Conservation (phyloP, 2,113 vertebrate species). For the Ornithorhynchus anatinus region DNA sequence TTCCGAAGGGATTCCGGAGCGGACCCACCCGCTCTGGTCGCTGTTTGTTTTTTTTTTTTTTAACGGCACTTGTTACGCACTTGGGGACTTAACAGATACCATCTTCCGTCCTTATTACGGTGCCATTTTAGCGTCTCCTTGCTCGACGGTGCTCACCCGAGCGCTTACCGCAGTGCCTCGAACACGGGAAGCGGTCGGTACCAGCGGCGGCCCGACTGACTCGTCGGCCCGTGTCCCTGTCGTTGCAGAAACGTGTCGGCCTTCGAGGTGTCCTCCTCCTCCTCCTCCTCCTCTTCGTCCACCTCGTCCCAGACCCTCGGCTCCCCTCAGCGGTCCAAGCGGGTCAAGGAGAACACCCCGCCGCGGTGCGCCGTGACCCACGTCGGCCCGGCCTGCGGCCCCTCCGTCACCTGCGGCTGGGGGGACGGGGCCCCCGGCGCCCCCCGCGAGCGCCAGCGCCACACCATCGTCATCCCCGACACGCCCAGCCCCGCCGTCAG, state of each 20-base stretch:
- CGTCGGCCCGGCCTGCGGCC: slow-evolving; percentile 80
- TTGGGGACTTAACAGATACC: too few species aligned
- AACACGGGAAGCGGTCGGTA: too few species aligned
- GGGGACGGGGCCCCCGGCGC: slow-evolving; percentile 81
- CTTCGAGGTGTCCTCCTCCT: slow-evolving; percentile 93
- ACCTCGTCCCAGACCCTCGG: slow-evolving; percentile 86
- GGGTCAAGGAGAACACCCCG: slow-evolving; percentile 97
- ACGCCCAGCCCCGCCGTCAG: slow-evolving; percentile 97
- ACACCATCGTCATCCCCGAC: slow-evolving; percentile 96
- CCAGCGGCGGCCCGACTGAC: too few species aligned
- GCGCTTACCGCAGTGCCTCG: too few species aligned
- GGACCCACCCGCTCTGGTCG: too few species aligned
- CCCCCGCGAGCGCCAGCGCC: slow-evolving; percentile 81
- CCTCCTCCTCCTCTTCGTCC: too few species aligned
- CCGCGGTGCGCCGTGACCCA: slow-evolving; percentile 91
- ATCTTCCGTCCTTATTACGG: too few species aligned
- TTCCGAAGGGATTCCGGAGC: too few species aligned
- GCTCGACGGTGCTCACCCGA: too few species aligned
- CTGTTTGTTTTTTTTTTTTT: too few species aligned
- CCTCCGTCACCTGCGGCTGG: slow-evolving; percentile 76
- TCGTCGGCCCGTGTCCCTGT: not conserved
- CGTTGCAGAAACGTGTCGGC: slow-evolving; percentile 82
- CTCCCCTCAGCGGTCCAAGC: slow-evolving; percentile 94
- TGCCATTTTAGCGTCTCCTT: too few species aligned
- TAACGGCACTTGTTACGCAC: too few species aligned